Evolutionary conservation across 1,140 invertebrate species (phyloP), one percentile per base, ranked within the genome.

Genomic region (Elysia chlorotica): DNA sequence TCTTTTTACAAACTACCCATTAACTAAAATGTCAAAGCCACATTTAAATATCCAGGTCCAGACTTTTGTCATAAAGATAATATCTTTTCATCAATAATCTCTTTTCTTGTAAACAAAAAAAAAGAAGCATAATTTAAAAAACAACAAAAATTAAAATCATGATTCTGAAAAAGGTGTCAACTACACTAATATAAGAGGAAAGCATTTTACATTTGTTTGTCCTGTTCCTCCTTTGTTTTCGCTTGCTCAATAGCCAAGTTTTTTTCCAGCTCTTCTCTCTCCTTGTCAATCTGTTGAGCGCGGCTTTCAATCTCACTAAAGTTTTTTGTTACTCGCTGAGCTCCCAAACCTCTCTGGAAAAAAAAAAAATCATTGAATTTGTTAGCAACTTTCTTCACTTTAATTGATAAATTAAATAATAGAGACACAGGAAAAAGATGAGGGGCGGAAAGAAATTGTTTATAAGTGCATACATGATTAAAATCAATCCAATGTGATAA

Each of bases 301-400:
- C 95, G 93, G 79, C 92, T 92, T 88, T 99, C 97, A 57, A 99
- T 92, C 82, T 98, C 96, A n/a, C 93, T 93, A 87, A 99, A 99
- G 87, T 99, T 96, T 19, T 90, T 85, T 67, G 88, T 95, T 5
- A 99, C 94, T 87, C 95, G 95, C 69, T 96, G 96, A n/a, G 97
- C 98, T 69, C 97, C 97, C n/a, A 99, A 87, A 1, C 96, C 97
- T 83, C 96, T 97, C 82, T 83, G 78, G 48, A 76, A 70, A n/a
- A 56, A 59, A 56, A n/a, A n/a, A n/a, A n/a, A n/a, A n/a, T n/a
- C n/a, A n/a, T n/a, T n/a, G n/a, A n/a, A n/a, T n/a, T n/a, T n/a
- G n/a, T n/a, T n/a, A n/a, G n/a, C n/a, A n/a, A n/a, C n/a, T n/a
- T n/a, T n/a, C n/a, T n/a, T n/a, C n/a, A n/a, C n/a, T n/a, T n/a